Conservation (phyloP, 64 coral and sea anemone genomes). For the Catalaphyllia jardinei region DNA sequence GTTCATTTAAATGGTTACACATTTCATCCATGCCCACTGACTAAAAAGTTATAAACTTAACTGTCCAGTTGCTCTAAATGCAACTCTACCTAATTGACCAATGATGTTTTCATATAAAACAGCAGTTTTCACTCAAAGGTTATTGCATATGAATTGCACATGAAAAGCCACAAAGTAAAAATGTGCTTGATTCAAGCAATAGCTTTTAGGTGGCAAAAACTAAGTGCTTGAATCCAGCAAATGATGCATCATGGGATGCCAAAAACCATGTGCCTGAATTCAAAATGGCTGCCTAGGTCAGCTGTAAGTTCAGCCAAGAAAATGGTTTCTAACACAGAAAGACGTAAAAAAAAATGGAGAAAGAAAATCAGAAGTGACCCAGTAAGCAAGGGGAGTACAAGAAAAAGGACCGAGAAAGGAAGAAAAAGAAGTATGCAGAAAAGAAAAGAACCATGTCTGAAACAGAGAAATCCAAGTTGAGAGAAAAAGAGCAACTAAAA, state of each 20-base stretch:
- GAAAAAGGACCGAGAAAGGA: conserved; percentile 57
- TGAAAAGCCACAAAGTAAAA: too few relatives aligned
- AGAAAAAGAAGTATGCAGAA: conserved; percentile 47
- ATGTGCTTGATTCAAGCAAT: too few relatives aligned
- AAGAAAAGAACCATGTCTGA: conserved; percentile 56
- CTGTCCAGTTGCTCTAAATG: too few relatives aligned
- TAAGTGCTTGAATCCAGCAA: not conserved
- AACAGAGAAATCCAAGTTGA: conserved; percentile 33
- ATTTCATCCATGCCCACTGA: too few relatives aligned
- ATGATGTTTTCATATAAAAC: too few relatives aligned
- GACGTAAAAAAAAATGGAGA: conserved; percentile 52
- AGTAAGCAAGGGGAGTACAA: conserved; percentile 20
- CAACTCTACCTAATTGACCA: too few relatives aligned
- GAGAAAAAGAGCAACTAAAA: conserved; percentile 44
- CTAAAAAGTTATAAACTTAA: too few relatives aligned
- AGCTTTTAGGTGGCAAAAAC: too few relatives aligned
- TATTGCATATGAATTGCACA: too few relatives aligned
- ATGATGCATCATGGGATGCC: conserved; percentile 11
- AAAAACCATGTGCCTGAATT: conserved; percentile 26
- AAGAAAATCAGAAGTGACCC: conserved; percentile 34
- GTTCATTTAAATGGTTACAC: too few relatives aligned
- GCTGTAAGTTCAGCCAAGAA: not conserved
- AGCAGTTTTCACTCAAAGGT: too few relatives aligned
- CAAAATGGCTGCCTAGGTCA: conserved; percentile 4
- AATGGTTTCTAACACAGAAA: too few relatives aligned